These are phyloP conservation scores for Kryphioiulus occultus DNA, from an alignment of 2,888 invertebrate genomes.

Conservation along the genomic window DNA sequence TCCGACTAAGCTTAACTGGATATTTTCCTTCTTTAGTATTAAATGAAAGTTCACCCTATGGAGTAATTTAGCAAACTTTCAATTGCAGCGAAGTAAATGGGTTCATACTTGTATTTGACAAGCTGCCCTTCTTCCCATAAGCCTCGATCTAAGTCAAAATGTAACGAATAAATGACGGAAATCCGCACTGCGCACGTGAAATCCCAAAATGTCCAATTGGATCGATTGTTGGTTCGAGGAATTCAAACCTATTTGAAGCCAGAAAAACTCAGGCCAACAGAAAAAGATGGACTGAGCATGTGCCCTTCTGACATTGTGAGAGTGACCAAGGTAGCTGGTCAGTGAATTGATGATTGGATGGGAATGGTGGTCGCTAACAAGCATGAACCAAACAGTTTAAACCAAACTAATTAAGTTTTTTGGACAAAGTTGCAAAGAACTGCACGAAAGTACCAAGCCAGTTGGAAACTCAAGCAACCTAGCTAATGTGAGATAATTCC, in stretches of 20 bases:
- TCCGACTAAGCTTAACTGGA: too few relatives aligned
- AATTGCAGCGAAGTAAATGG: background rate
- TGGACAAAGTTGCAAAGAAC: too few relatives aligned
- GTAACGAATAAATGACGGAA: conserved; percentile 25
- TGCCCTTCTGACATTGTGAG: background rate
- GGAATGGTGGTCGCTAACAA: too few relatives aligned
- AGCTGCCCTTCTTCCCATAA: background rate
- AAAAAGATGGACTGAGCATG: background rate
- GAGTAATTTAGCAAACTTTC: background rate
- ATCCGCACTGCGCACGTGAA: conserved; percentile 10
- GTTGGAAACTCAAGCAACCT: too few relatives aligned
- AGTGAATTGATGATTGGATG: too few relatives aligned
- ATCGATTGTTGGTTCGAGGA: background rate
- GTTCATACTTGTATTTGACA: background rate
- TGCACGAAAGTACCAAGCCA: too few relatives aligned
- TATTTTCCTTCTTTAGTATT: too few relatives aligned
- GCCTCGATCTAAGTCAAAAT: background rate
- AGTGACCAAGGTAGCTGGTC: too few relatives aligned
- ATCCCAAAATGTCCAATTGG: background rate
- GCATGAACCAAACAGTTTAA: too few relatives aligned
- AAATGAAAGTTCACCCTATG: too few relatives aligned
- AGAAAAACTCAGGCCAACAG: background rate
- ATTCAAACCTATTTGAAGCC: conserved; percentile 20
- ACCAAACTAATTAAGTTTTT: too few relatives aligned
- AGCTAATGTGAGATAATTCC: too few relatives aligned